Base-by-base conservation (phyloP, 2,113 vertebrate genomes). In the Craseonycteris thonglongyai region DNA sequence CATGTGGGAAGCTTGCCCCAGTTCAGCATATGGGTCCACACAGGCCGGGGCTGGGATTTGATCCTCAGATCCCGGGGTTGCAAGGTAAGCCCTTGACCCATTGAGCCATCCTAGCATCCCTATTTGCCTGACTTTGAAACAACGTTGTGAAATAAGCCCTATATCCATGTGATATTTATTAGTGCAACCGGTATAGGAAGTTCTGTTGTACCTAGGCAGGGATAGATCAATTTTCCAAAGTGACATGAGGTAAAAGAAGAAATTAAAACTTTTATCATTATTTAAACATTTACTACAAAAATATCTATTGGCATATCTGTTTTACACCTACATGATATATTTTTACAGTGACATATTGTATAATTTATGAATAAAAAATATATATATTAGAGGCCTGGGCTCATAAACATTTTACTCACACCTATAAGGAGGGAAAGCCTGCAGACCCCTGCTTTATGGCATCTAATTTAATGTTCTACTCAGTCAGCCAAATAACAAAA, bases 101-200 rank as follows among this genome's bases (percentile, higher is more conserved):
- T n/a, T n/a, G n/a, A n/a, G n/a, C n/a, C n/a, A n/a, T n/a, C n/a
- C n/a, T n/a, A n/a, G n/a, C n/a, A n/a, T n/a, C n/a, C n/a, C n/a
- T n/a, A n/a, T n/a, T 93, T 95, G 89, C 84, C 93, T 69, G 88
- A 66, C 81, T 95, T 81, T 82, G 42, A 91, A 94, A 88, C 63
- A 71, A 72, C 45, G 69, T 94, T 94, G 94, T 90, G 82, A 92
- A 91, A 91, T 71, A 91, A 95, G 82, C 66, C 65, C 47, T 66
- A 49, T 7, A 76, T 9, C 2, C 38, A 58, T 28, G 51, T 16
- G 16, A 51, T 74, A 74, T 96, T 93, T 88, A 91, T 95, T 72
- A 90, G 71, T 51, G 26, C 19, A 47, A 68, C 14, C 38, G 42
- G 71, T 16, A 72, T 33, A 81, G 95, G 82, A 81, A 79, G 82